phyloP scores from a whole-genome alignment of 37 sponge, comb jelly and placozoan species.

The Spongia lamella region DNA sequence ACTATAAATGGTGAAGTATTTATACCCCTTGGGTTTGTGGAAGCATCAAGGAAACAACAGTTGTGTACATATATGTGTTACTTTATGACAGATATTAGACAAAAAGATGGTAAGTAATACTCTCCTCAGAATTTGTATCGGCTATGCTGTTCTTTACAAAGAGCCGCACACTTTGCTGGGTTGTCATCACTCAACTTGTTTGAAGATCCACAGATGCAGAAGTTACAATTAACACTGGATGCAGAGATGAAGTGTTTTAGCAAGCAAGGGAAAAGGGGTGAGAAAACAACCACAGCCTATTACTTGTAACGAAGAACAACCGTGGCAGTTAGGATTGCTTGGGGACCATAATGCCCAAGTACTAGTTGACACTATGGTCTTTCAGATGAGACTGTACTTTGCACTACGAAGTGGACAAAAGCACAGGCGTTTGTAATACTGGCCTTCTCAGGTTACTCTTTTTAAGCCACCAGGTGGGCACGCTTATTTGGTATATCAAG shows the following conservation, averaged over 20 bases:
- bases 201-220: not conserved
- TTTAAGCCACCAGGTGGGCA: conserved; percentile 6
- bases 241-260: conserved; percentile 11
- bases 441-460: conserved; percentile 3
- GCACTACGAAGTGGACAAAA: conserved; percentile 25
- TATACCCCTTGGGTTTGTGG: no score
- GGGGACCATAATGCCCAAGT: conserved; percentile 15
- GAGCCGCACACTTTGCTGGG: no score
- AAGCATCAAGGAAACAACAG: no score
- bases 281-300: conserved; percentile 9
- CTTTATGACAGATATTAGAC: no score
- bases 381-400: conserved; percentile 18
- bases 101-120: conserved; percentile 6
- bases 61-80: no score
- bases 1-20: no score
- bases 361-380: conserved; percentile 30
- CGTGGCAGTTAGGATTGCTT: conserved; percentile 20
- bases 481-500: conserved; percentile 10
- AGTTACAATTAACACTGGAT: conserved; percentile 13
- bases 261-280: conserved; percentile 12
- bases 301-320: conserved; percentile 7
- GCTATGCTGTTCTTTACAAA: no score
- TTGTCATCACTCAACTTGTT: conserved; percentile 14
- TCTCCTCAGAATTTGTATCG: not conserved
- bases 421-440: conserved; percentile 13